Evolutionary conservation across 2,113 vertebrate genomes (phyloP).

Genomic region (Dunckerocampus dactyliophorus): DNA sequence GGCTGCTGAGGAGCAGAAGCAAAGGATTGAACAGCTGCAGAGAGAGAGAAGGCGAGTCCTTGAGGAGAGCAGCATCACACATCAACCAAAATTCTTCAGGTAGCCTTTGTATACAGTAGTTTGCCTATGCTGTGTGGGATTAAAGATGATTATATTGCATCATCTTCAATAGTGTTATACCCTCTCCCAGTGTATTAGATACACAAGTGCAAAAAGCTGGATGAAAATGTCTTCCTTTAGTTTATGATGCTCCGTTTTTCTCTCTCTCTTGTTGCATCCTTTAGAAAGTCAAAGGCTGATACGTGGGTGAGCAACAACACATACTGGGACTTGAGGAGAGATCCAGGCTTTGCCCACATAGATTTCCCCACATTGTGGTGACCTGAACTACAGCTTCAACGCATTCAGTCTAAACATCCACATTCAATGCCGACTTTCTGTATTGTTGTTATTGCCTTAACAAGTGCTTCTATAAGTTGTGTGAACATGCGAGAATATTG

Average conservation of each 20-base stretch:
- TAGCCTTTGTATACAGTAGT: constrained; percentile 41
- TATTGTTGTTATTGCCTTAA: constrained; percentile 70
- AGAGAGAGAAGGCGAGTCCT: constrained; percentile 83
- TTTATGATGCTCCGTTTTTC: not conserved
- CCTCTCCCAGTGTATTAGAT: not conserved
- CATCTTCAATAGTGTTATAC: too few species aligned
- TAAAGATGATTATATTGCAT: not conserved
- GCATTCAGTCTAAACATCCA: constrained; percentile 20
- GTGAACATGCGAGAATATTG: constrained; percentile 57
- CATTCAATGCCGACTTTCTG: constrained; percentile 29
- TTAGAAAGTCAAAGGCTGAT: constrained; percentile 85
- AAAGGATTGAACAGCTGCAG: constrained; percentile 91
- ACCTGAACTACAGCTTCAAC: constrained; percentile 46
- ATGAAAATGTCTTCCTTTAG: not conserved
- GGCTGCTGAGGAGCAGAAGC: constrained; percentile 87
- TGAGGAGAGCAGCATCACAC: constrained; percentile 80
- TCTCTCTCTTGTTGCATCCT: not conserved
- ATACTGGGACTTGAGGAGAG: constrained; percentile 88
- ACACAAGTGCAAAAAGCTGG: not conserved
- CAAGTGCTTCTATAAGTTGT: constrained; percentile 61
- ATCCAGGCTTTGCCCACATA: constrained; percentile 82
- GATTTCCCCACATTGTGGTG: constrained; percentile 88
- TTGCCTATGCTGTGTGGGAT: not conserved
- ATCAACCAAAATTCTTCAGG: constrained; percentile 94
- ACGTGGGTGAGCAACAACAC: constrained; percentile 91